Percentiles rank a stretch among this genome's conserved stretches.
These are phyloP conservation scores for Arbacia lixula DNA, from an alignment of 53 echinoderm and acorn worm genomes.

Conservation along the genomic window DNA sequence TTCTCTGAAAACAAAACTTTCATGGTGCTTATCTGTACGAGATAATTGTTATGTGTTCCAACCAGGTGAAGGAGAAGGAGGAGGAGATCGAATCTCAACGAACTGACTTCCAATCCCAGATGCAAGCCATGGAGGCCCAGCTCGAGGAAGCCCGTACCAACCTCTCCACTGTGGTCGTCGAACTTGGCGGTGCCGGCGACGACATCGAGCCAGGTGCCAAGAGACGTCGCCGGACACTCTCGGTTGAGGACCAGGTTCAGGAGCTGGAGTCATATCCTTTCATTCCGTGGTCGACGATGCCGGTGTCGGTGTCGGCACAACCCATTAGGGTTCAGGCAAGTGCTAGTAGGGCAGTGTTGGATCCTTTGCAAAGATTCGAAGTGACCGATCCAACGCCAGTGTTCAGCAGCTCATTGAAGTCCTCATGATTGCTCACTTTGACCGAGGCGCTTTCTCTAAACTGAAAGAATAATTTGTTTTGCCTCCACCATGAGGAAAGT, in stretches of 20 bases:
- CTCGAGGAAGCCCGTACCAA: conserved; percentile 78
- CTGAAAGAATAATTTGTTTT: too few relatives aligned
- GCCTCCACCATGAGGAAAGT: too few relatives aligned
- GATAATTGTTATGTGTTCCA: too few relatives aligned
- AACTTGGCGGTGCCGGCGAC: too few relatives aligned
- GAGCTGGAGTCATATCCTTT: conserved; percentile 93
- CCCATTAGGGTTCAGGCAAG: too few relatives aligned
- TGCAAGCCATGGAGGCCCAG: conserved; percentile 58
- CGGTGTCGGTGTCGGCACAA: neutral
- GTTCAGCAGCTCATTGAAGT: conserved; percentile 23
- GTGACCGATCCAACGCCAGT: neutral
- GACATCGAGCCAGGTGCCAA: conserved; percentile 15
- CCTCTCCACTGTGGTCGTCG: conserved; percentile 85
- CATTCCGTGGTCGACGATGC: neutral
- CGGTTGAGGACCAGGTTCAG: conserved; percentile 51
- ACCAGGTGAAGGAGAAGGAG: conserved; percentile 72
- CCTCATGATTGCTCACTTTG: too few relatives aligned
- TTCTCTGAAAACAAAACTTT: too few relatives aligned
- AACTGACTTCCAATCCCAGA: neutral
- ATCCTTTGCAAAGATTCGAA: neutral
- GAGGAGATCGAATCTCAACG: conserved; percentile 24
- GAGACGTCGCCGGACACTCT: conserved; percentile 32
- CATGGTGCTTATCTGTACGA: too few relatives aligned
- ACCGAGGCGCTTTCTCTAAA: too few relatives aligned
- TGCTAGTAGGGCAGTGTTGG: too few relatives aligned